Conservation (phyloP, 2,888 invertebrate species). For the Sisyra terminalis region DNA sequence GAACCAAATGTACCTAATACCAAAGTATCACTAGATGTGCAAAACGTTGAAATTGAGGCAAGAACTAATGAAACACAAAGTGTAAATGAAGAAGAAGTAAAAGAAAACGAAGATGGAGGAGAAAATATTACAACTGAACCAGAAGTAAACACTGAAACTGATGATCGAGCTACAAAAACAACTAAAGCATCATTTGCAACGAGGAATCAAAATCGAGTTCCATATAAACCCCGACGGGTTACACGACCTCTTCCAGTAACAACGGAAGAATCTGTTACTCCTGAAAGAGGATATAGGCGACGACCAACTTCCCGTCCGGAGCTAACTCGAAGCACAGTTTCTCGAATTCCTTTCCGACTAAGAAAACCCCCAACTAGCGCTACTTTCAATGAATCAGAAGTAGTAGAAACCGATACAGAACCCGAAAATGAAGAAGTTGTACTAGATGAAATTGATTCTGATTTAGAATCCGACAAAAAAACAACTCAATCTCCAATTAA, state of each 20-base stretch:
- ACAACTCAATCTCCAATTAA: too few species aligned
- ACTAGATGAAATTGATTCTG: not conserved
- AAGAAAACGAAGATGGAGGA: slow-evolving; percentile 1
- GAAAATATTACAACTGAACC: slow-evolving; percentile 3
- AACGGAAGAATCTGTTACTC: not conserved
- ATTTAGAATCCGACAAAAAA: too few species aligned
- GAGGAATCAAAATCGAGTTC: not conserved
- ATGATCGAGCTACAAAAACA: not conserved
- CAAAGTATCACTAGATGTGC: slow-evolving; percentile 1
- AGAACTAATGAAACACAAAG: slow-evolving; percentile 2
- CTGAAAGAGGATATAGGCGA: slow-evolving; percentile 1
- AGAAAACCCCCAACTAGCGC: not conserved
- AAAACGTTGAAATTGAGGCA: slow-evolving; percentile 4
- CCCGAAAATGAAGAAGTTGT: slow-evolving; percentile 8
- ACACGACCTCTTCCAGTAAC: not conserved
- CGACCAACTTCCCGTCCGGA: not conserved
- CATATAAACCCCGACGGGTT: not conserved
- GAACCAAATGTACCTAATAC: slow-evolving; percentile 3
- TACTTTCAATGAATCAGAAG: not conserved
- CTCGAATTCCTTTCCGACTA: not conserved
- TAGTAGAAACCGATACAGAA: slow-evolving; percentile 1
- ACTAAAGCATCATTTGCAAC: not conserved
- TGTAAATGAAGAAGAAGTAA: slow-evolving; percentile 1
- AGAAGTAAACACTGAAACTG: slow-evolving; percentile 6
- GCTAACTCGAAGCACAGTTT: not conserved